Evolutionary conservation across 1,140 invertebrate genomes (phyloP), one percentile per base, ranked within the genome.

Genomic region (Campoletis sonorensis): DNA sequence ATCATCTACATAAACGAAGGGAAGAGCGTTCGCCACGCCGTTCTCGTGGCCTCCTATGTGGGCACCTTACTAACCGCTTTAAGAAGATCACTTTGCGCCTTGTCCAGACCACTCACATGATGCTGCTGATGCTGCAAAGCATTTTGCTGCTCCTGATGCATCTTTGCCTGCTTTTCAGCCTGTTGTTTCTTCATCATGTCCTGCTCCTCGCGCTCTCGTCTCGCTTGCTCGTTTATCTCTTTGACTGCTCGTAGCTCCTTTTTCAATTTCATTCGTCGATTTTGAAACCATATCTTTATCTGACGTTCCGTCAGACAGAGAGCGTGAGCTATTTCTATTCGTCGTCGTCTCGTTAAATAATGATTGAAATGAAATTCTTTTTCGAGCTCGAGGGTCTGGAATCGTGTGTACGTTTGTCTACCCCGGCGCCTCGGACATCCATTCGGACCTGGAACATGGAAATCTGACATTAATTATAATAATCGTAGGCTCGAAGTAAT

Each of bases 361-460:
- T 98, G 97, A 92, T 99, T 99, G 93, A 98, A 99, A 91, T 99
- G 98, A 92, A 99, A 99, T 93, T 99, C 98, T 92, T 99, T 99
- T 92, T 99, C 98, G 90, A 98, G 94, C 90, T 98, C 97, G 89
- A 98, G 92, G 0, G 97, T 98, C 92, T 98, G 97, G 93, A 98
- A 98, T 86, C 97, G 95, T 80, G 98, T 99, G 94, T 99, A 99
- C 4, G 98, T 99, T 92, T 99, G 98, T 81, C 98, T 94, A 72
- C 98, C 98, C 87, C 98, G 94, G 88, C 98, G 95, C 88, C 98
- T 93, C 79, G 98, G 98, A 92, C 98, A 99, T 64, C 98, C 98
- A 90, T 98, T 99, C 45, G 98, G 98, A 92, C 98, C 98, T 98
- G 95, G 84, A 96, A 94, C 84, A 92, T 88, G 88, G 89, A 85